Conservation (phyloP, 1,140 invertebrate genomes). For the Drosophila pachea region DNA sequence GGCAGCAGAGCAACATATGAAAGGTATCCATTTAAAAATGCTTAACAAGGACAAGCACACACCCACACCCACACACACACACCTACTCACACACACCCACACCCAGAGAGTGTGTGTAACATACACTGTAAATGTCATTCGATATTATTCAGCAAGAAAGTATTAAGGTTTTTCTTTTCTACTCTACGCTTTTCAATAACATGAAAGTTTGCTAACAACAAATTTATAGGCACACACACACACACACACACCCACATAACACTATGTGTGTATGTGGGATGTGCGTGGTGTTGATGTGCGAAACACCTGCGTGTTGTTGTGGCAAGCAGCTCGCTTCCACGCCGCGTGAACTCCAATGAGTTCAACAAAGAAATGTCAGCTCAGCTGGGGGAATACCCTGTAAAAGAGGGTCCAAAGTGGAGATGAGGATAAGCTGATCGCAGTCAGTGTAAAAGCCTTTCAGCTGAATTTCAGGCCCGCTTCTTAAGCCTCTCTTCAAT, state of each 20-base stretch:
- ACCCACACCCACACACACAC: conserved; percentile 16
- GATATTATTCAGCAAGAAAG: conserved; percentile 60
- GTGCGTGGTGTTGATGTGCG: conserved; percentile 33
- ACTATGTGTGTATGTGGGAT: not conserved
- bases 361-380: conserved; percentile 88
- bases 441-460: too few relatives aligned
- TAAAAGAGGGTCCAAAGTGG: not conserved
- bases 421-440: too few relatives aligned
- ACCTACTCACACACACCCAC: conserved; percentile 19
- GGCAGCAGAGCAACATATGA: conserved; percentile 48
- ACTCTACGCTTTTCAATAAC: conserved; percentile 65
- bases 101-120: not conserved
- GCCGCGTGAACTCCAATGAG: conserved; percentile 83
- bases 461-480: too few relatives aligned
- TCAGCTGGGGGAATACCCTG: not conserved
- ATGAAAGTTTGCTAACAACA: conserved; percentile 69
- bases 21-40: conserved; percentile 72
- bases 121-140: conserved; percentile 51
- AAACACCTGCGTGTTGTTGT: conserved; percentile 43
- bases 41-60: conserved; percentile 47
- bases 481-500: too few relatives aligned
- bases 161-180: conserved; percentile 58
- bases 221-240: conserved; percentile 23
- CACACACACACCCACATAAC: conserved; percentile 3
- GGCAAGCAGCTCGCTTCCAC: conserved; percentile 31